A percentile compares a stretch with the other conserved stretches of the same genome.
phyloP scores from a whole-genome alignment of 2,113 vertebrate species.

The Cynopterus brachyotis region DNA sequence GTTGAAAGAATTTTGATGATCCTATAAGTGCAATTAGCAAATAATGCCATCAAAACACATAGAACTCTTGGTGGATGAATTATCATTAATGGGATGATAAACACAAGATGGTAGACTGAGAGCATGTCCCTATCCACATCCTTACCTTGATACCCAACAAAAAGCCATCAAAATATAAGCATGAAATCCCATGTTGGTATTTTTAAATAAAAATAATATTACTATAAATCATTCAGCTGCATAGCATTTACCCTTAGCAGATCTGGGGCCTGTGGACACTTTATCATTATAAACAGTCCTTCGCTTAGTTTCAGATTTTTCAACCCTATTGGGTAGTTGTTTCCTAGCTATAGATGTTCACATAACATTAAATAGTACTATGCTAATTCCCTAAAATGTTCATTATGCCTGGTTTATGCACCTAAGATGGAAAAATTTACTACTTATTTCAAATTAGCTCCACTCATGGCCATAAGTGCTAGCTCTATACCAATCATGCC shows the following conservation, averaged over 20 bases:
- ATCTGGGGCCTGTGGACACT: background rate
- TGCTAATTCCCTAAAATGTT: background rate
- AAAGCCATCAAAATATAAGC: background rate
- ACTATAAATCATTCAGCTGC: background rate
- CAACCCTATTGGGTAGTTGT: background rate
- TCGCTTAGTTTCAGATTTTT: background rate
- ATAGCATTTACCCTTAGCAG: background rate
- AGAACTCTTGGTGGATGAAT: background rate
- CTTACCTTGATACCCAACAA: background rate
- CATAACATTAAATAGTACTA: background rate
- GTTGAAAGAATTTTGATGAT: background rate
- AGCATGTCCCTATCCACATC: background rate
- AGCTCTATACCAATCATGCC: too few species aligned
- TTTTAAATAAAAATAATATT: background rate
- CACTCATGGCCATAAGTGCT: rapidly evolving
- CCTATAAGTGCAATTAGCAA: background rate
- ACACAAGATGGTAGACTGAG: background rate
- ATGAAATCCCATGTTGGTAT: background rate
- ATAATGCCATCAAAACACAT: background rate
- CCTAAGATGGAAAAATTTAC: background rate
- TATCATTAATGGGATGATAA: background rate
- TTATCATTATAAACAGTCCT: background rate
- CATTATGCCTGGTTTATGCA: background rate
- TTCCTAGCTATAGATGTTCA: background rate
- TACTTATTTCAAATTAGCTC: background rate